Percentiles rank a stretch among this genome's conserved stretches.
phyloP scores from a whole-genome alignment of 2,113 vertebrate species.

The Lepus timidus region DNA sequence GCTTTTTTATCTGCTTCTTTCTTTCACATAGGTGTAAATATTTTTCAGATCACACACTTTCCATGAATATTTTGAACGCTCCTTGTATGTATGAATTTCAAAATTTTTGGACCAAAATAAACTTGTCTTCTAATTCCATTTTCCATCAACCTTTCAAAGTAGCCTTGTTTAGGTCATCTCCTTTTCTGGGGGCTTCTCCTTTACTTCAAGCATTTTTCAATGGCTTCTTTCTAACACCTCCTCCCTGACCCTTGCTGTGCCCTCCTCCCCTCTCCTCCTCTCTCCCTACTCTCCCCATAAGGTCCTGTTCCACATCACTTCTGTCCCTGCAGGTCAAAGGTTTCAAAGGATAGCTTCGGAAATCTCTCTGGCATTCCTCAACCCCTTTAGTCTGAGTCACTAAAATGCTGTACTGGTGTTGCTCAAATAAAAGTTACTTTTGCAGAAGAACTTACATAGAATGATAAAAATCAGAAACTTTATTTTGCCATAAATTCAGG shows the following conservation, averaged over 20 bases:
- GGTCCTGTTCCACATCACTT: background rate
- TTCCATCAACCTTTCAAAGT: too few species aligned
- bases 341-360: too few species aligned
- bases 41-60: too few species aligned
- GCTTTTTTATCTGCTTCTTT: background rate
- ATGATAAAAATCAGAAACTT: background rate
- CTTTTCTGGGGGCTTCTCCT: background rate
- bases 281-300: accelerated
- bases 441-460: background rate
- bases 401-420: background rate
- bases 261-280: background rate
- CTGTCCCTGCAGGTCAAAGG: background rate
- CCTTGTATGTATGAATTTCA: too few species aligned
- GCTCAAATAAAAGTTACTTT: background rate
- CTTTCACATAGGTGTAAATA: background rate
- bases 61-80: too few species aligned
- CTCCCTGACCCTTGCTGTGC: background rate
- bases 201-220: background rate
- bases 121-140: too few species aligned
- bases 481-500: background rate
- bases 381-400: background rate
- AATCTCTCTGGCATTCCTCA: background rate
- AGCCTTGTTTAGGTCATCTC: background rate
- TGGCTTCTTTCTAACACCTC: background rate
- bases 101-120: too few species aligned